Percentiles rank a stretch among this genome's conserved stretches.
Evolutionary conservation across 2,797 vertebrate species (phyloP).

Genomic region (Squalus acanthias): DNA sequence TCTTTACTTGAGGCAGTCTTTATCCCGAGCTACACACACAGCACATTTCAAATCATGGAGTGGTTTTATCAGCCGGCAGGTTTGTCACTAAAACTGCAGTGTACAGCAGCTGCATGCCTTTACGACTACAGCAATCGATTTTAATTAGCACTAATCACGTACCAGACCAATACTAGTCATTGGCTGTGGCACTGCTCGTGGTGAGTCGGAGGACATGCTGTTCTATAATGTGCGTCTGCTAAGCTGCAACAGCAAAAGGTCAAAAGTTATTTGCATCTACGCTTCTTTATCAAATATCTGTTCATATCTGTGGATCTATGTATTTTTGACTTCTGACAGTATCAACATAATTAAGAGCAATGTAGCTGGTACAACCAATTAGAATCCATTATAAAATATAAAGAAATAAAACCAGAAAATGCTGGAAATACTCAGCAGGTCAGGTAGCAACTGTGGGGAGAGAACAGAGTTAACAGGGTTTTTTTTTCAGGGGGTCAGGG

Average conservation of each 20-base stretch:
- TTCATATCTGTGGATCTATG: neutral
- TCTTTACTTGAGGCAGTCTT: neutral
- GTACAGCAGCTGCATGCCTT: neutral
- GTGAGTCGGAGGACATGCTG: constrained; percentile 8
- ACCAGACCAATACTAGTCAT: neutral
- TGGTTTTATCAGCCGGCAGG: neutral
- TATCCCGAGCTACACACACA: neutral
- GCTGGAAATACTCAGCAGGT: too few relatives aligned
- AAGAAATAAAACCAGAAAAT: neutral
- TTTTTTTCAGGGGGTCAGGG: too few relatives aligned
- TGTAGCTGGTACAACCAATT: neutral
- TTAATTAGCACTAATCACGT: neutral
- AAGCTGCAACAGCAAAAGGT: neutral
- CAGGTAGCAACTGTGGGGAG: too few relatives aligned
- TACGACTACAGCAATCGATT: neutral
- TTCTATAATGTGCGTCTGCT: neutral
- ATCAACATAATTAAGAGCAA: neutral
- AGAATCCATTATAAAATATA: neutral
- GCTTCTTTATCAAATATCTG: neutral
- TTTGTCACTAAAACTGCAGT: neutral
- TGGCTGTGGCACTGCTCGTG: neutral
- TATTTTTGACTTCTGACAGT: neutral
- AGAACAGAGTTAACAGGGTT: too few relatives aligned
- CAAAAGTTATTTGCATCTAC: neutral
- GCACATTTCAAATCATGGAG: neutral